Conservation (phyloP, 1,140 invertebrate species). For the Parasteatoda tepidariorum region DNA sequence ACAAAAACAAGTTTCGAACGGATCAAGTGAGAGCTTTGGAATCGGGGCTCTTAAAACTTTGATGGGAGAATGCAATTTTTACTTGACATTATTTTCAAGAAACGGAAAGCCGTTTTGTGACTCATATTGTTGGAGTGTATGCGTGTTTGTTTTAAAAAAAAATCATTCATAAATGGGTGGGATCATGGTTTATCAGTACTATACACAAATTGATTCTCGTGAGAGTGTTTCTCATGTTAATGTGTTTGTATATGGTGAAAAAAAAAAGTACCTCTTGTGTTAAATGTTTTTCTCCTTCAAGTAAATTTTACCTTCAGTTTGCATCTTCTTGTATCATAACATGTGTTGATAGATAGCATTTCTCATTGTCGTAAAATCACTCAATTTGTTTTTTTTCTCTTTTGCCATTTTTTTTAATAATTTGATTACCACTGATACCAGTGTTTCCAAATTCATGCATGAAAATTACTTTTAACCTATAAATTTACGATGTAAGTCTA, state of each 20-base stretch:
- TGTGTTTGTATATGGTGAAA: slow-evolving; percentile 36
- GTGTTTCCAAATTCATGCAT: no score
- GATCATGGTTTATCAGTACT: slow-evolving; percentile 49
- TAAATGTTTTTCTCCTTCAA: slow-evolving; percentile 19
- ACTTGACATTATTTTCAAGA: neutral
- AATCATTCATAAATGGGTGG: slow-evolving; percentile 34
- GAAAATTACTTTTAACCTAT: no score
- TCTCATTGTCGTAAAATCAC: slow-evolving; percentile 12
- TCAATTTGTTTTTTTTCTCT: neutral
- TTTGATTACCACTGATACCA: no score
- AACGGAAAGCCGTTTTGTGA: neutral
- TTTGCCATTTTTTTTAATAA: neutral
- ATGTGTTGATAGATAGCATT: slow-evolving; percentile 34
- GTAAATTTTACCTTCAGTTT: neutral
- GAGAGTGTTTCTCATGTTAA: slow-evolving; percentile 18
- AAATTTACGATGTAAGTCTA: no score
- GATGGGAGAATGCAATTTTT: slow-evolving; percentile 8
- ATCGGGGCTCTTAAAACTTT: neutral
- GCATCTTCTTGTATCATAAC: slow-evolving; percentile 46
- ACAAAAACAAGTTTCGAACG: slow-evolving; percentile 18
- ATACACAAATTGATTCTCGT: slow-evolving; percentile 10
- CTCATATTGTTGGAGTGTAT: neutral
- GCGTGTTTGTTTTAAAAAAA: slow-evolving; percentile 35
- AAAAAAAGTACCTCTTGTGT: slow-evolving; percentile 43
- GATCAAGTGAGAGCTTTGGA: neutral